Percentiles rank a stretch among this genome's conserved stretches.
phyloP scores from a whole-genome alignment of 2,113 vertebrate species.

The Carollia perspicillata region DNA sequence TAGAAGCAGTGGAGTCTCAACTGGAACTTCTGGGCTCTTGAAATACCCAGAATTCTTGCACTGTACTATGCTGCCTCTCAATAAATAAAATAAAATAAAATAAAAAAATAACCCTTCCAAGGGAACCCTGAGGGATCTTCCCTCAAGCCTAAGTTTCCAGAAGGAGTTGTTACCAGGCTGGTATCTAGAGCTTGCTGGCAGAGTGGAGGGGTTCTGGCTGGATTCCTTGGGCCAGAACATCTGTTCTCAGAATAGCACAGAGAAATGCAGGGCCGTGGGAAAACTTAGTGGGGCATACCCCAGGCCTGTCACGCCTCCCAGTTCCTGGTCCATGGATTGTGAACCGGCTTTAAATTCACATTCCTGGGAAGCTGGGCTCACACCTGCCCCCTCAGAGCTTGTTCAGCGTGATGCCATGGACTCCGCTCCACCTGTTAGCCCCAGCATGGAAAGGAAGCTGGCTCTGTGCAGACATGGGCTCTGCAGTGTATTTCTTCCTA shows the following conservation, averaged over 20 bases:
- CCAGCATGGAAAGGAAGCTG: not conserved
- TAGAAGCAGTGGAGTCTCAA: not conserved
- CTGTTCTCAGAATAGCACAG: not conserved
- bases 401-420: not conserved
- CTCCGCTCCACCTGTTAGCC: not conserved
- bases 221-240: not conserved
- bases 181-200: not conserved
- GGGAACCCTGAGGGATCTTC: not conserved
- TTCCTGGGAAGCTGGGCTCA: not conserved
- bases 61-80: not conserved
- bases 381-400: not conserved
- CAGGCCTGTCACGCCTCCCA: not conserved
- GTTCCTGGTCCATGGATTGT: not conserved
- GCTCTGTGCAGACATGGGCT: not conserved
- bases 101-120: constrained; percentile 44
- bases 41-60: not conserved
- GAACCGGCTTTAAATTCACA: not conserved
- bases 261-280: not conserved
- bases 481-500: not conserved
- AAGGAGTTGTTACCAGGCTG: not conserved
- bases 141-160: not conserved
- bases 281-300: too few relatives aligned
- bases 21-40: not conserved
- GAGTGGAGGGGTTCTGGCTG: not conserved
- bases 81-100: constrained; percentile 59